phyloP scores from a whole-genome alignment of 1,140 invertebrate genomes.

The Cydia amplana region DNA sequence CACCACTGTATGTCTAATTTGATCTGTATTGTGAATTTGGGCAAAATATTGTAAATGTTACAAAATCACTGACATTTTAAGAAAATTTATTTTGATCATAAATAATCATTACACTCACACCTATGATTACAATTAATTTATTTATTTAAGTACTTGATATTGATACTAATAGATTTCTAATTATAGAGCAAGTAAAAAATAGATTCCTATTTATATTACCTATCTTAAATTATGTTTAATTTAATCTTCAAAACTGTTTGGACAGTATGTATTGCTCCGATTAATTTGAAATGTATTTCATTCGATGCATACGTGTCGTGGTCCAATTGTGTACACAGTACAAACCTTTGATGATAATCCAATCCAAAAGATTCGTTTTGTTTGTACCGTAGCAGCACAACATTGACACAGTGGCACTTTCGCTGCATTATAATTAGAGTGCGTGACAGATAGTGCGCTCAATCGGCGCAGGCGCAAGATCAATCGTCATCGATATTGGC shows the following conservation, averaged over 20 bases:
- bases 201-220: neutral
- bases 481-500: constrained; percentile 50
- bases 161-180: neutral
- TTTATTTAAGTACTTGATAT: neutral
- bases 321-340: constrained; percentile 34
- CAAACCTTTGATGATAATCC: constrained; percentile 38
- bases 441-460: constrained; percentile 35
- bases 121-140: too few relatives aligned
- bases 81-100: too few relatives aligned
- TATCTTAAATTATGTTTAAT: too few relatives aligned
- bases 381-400: constrained; percentile 46
- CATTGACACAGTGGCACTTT: constrained; percentile 61
- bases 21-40: too few relatives aligned
- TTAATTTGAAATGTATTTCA: neutral
- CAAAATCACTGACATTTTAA: too few relatives aligned
- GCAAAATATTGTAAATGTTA: too few relatives aligned
- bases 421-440: constrained; percentile 44
- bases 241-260: neutral
- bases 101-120: too few relatives aligned
- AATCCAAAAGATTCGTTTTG: constrained; percentile 34
- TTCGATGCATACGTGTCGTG: constrained; percentile 9
- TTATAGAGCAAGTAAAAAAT: neutral
- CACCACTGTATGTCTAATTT: too few relatives aligned
- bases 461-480: constrained; percentile 42
- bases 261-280: neutral